Conservation (phyloP, 2,888 invertebrate species). For the Pyrgus malvae region DNA sequence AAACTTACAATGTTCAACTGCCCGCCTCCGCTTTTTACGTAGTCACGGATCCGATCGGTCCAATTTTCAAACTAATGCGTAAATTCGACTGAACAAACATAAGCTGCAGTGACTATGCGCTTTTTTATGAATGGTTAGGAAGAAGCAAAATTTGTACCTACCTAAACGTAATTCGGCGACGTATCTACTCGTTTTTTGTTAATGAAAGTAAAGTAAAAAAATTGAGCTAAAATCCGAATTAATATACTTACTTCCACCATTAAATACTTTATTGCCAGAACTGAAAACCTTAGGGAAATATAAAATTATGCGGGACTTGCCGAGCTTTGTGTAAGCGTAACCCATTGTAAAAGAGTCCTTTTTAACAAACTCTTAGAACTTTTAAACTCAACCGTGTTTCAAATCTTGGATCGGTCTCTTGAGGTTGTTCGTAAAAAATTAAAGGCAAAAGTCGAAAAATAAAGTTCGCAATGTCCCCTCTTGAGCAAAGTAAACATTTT, state of each 20-base stretch:
- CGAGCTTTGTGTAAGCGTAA: conserved; percentile 63
- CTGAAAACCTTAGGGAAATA: conserved; percentile 32
- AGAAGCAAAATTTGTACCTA: no score
- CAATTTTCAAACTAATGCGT: no score
- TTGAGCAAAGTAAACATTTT: conserved; percentile 72
- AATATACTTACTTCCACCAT: conserved; percentile 1
- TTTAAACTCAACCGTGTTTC: conserved; percentile 67
- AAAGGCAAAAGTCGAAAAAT: conserved; percentile 68
- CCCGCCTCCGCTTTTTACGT: no score
- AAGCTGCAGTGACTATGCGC: no score
- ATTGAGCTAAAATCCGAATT: neutral
- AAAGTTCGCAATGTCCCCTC: conserved; percentile 67
- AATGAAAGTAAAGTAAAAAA: neutral
- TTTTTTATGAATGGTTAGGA: no score
- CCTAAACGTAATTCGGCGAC: no score
- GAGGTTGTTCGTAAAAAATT: conserved; percentile 73
- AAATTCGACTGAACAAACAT: no score
- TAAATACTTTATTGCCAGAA: conserved; percentile 14
- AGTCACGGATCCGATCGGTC: no score
- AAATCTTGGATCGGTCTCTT: conserved; percentile 72
- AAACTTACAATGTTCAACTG: no score
- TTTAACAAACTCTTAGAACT: conserved; percentile 72
- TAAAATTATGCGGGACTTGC: conserved; percentile 73
- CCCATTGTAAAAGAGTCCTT: conserved; percentile 77
- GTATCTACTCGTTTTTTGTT: no score